Conservation (phyloP, 2,797 vertebrate genomes). For the Acrossocheilus fasciatus region DNA sequence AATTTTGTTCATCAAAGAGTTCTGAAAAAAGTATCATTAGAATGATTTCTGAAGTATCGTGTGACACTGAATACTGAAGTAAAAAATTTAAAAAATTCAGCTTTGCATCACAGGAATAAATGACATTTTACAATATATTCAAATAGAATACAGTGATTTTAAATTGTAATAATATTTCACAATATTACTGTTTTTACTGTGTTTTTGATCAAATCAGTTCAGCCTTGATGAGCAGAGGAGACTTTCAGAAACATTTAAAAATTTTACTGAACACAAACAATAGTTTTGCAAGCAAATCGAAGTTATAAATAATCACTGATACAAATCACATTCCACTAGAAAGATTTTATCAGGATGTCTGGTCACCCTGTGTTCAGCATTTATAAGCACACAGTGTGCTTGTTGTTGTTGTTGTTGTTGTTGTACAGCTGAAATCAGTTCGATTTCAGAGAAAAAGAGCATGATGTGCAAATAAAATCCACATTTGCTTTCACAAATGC, state of each 20-base stretch:
- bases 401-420: not conserved
- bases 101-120: not conserved
- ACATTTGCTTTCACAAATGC: not conserved
- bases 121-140: not conserved
- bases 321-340: not conserved
- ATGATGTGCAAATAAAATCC: not conserved
- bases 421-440: not conserved
- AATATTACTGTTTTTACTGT: not conserved
- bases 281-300: not conserved
- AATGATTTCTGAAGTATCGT: not conserved
- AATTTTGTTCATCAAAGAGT: not conserved
- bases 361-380: not conserved
- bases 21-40: not conserved
- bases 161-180: not conserved
- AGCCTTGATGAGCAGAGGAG: not conserved
- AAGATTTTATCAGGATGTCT: not conserved
- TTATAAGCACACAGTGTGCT: not conserved
- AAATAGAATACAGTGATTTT: not conserved
- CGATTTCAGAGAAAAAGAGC: not conserved
- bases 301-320: not conserved
- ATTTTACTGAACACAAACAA: accelerated
- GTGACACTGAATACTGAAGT: not conserved
- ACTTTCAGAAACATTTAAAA: not conserved
- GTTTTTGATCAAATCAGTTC: not conserved
- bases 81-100: not conserved